Evolutionary conservation across 2,797 vertebrate species (phyloP).

Genomic region (Columba guinea): DNA sequence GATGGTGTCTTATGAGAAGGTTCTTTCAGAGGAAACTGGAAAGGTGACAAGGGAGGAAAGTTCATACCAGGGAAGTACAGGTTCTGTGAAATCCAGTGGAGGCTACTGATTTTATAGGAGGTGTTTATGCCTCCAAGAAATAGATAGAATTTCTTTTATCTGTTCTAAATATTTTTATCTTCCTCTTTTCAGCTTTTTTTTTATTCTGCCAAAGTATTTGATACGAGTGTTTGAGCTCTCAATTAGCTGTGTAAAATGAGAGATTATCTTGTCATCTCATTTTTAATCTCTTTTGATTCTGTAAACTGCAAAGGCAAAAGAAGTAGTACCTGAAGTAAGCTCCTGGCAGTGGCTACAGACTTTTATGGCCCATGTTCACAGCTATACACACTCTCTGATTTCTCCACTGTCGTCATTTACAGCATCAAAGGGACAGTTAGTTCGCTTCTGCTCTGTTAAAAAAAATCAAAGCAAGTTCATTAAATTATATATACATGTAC

Average conservation of each 20-base stretch:
- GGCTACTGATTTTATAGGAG: background rate
- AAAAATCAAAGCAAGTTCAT: constrained; percentile 36
- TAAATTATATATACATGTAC: constrained; percentile 32
- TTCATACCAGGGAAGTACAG: background rate
- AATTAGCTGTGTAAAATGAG: constrained; percentile 42
- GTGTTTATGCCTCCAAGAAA: background rate
- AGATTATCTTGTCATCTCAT: constrained; percentile 11
- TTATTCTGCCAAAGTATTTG: background rate
- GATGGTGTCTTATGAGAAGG: background rate
- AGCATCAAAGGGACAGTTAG: constrained; percentile 57
- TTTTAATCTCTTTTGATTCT: constrained; percentile 48
- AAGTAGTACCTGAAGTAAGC: constrained; percentile 26
- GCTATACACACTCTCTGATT: background rate
- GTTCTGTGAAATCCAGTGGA: background rate
- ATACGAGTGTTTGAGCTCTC: background rate
- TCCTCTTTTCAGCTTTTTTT: constrained; percentile 1
- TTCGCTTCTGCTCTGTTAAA: background rate
- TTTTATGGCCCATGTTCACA: constrained; percentile 12
- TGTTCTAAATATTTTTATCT: constrained; percentile 7
- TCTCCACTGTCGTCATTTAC: constrained; percentile 43
- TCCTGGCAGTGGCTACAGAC: constrained; percentile 3
- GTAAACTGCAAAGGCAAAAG: constrained; percentile 20
- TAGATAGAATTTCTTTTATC: background rate
- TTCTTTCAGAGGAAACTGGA: background rate
- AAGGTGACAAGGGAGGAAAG: background rate